Conservation (phyloP, 2,797 vertebrate genomes). For the Oryzias dopingdopingensis region DNA sequence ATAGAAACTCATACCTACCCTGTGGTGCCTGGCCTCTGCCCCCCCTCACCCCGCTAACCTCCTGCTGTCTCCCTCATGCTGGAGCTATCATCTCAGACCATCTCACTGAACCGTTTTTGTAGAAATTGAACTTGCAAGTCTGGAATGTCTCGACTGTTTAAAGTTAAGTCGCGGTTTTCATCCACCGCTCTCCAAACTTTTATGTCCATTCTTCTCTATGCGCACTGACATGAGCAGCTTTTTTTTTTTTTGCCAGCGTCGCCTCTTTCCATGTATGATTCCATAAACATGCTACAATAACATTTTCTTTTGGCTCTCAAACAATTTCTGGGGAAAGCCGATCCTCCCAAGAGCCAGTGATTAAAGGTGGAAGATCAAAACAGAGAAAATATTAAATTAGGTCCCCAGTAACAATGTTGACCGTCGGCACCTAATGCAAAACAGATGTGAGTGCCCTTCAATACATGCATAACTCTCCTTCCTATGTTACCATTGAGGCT, state of each 20-base stretch:
- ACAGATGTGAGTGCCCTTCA: conserved; percentile 90
- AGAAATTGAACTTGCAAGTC: conserved; percentile 86
- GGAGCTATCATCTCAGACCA: conserved; percentile 85
- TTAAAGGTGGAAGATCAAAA: conserved; percentile 99
- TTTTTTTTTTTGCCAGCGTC: conserved; percentile 45
- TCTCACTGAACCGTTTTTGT: conserved; percentile 79
- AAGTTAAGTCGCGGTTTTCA: conserved; percentile 89
- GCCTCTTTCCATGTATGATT: conserved; percentile 89
- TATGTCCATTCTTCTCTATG: conserved; percentile 69
- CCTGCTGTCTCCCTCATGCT: conserved; percentile 75
- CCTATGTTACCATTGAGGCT: conserved; percentile 74
- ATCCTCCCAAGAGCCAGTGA: conserved; percentile 95
- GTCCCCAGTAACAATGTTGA: conserved; percentile 96
- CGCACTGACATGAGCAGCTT: conserved; percentile 70
- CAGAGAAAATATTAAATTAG: conserved; percentile 98
- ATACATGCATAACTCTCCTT: conserved; percentile 62
- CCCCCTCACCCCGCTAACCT: conserved; percentile 66
- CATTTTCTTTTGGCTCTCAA: conserved; percentile 95
- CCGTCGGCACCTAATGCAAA: conserved; percentile 92
- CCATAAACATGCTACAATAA: conserved; percentile 99
- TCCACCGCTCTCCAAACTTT: conserved; percentile 50
- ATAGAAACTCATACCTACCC: conserved; percentile 71
- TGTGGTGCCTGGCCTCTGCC: conserved; percentile 58
- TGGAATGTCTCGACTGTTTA: conserved; percentile 90
- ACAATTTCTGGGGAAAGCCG: conserved; percentile 95